These are phyloP conservation scores for Calephelis nemesis DNA, from an alignment of 1,140 invertebrate genomes.

Conservation along the genomic window DNA sequence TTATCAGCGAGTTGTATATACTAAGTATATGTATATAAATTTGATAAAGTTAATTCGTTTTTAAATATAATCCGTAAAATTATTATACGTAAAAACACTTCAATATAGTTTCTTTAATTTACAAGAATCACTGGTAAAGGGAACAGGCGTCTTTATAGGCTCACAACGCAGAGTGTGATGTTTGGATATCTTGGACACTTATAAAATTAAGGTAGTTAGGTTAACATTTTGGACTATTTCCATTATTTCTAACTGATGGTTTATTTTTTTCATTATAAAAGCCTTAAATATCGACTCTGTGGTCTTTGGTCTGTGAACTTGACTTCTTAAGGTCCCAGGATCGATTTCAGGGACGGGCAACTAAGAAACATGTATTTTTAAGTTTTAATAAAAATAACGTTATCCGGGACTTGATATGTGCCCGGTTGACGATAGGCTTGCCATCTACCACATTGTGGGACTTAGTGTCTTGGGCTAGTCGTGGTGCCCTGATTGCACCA, in stretches of 20 bases:
- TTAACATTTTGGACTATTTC: background rate
- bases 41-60: conserved; percentile 78
- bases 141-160: conserved; percentile 15
- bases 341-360: too few relatives aligned
- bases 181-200: background rate
- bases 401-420: too few relatives aligned
- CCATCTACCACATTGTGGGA: too few relatives aligned
- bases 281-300: too few relatives aligned
- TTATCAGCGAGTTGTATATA: conserved; percentile 73
- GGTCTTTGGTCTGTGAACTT: too few relatives aligned
- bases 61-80: conserved; percentile 39
- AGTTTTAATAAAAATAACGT: too few relatives aligned
- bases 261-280: too few relatives aligned
- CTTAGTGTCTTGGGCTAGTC: too few relatives aligned
- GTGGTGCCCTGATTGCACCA: too few relatives aligned
- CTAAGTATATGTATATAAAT: conserved; percentile 76
- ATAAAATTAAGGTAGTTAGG: background rate
- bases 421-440: too few relatives aligned
- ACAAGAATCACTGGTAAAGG: conserved; percentile 18
- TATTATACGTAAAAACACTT: conserved; percentile 69
- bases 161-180: conserved; percentile 23
- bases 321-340: too few relatives aligned
- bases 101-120: conserved; percentile 23
- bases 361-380: too few relatives aligned
- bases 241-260: background rate